A percentile compares a stretch with the other conserved stretches of the same genome.
Evolutionary conservation across 2,888 invertebrate genomes (phyloP).

Genomic region (Drosophila setosimentum): DNA sequence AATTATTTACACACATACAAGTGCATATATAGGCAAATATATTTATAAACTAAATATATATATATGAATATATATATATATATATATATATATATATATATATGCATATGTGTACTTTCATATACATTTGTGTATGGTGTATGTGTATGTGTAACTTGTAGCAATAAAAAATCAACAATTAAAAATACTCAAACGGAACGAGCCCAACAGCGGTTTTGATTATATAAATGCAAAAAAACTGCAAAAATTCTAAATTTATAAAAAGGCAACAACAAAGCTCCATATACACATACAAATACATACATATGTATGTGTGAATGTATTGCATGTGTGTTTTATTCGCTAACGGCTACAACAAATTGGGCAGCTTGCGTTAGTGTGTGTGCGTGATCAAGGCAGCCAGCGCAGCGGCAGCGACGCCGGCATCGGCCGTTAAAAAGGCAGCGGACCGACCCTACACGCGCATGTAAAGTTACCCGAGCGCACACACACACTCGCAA

Average conservation of each 20-base stretch:
- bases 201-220: slow-evolving; percentile 59
- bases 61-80: not conserved
- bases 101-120: not conserved
- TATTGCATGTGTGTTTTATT: slow-evolving; percentile 60
- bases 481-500: slow-evolving; percentile 32
- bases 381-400: slow-evolving; percentile 68
- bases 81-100: not conserved
- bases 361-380: slow-evolving; percentile 61
- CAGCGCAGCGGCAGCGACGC: slow-evolving; percentile 55
- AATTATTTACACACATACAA: slow-evolving; percentile 1
- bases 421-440: slow-evolving; percentile 72
- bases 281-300: slow-evolving; percentile 40
- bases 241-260: slow-evolving; percentile 81
- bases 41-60: not conserved
- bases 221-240: slow-evolving; percentile 74
- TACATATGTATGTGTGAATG: slow-evolving; percentile 29
- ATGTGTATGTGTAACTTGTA: slow-evolving; percentile 33
- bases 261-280: slow-evolving; percentile 73
- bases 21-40: not conserved
- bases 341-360: slow-evolving; percentile 76
- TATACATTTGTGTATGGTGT: not conserved
- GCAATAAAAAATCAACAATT: slow-evolving; percentile 49
- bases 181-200: slow-evolving; percentile 66
- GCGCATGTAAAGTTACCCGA: slow-evolving; percentile 78
- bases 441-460: slow-evolving; percentile 77